phyloP scores from a whole-genome alignment of 2,113 vertebrate species.

The Antechinus flavipes region DNA sequence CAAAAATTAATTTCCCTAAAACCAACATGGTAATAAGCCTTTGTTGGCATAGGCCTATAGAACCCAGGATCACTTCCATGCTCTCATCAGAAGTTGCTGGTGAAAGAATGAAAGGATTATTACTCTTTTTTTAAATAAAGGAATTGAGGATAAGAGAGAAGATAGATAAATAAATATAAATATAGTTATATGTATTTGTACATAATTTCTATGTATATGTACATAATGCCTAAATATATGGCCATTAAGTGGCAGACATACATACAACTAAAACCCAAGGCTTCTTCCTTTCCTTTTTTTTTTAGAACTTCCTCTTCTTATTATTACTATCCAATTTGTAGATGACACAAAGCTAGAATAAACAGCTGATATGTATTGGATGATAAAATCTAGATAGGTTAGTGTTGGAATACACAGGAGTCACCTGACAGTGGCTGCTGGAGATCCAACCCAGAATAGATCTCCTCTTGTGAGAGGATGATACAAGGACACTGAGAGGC shows the following conservation, averaged over 20 bases:
- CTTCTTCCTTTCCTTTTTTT: not conserved
- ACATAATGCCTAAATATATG: too few species aligned
- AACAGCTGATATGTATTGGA: not conserved
- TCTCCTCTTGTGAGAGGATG: too few species aligned
- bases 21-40: not conserved
- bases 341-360: not conserved
- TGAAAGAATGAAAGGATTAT: not conserved
- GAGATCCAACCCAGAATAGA: too few species aligned
- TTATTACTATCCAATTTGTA: not conserved
- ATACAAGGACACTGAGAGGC: too few species aligned
- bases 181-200: too few species aligned
- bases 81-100: not conserved
- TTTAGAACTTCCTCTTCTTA: not conserved
- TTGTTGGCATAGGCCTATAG: not conserved
- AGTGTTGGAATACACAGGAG: too few species aligned
- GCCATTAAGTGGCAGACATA: not conserved
- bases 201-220: too few species aligned
- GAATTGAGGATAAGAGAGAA: not conserved
- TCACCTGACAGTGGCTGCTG: too few species aligned
- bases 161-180: too few species aligned
- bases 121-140: not conserved
- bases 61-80: not conserved
- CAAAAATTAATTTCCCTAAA: not conserved
- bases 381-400: too few species aligned
- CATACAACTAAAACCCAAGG: not conserved